These are phyloP conservation scores for Rutilus rutilus DNA, from an alignment of 2,113 vertebrate genomes.

Conservation along the genomic window DNA sequence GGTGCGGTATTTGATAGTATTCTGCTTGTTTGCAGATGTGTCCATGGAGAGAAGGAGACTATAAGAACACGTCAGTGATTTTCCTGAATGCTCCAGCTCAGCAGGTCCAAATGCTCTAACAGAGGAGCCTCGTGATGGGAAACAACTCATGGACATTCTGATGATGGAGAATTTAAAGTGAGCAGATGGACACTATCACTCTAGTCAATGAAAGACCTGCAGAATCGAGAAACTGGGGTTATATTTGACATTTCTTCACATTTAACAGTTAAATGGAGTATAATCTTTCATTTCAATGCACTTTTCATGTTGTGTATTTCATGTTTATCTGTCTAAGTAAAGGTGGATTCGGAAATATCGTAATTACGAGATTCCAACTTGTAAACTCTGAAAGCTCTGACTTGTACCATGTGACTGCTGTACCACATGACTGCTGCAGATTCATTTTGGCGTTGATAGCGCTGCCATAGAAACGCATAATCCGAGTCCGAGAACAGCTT, in stretches of 20 bases:
- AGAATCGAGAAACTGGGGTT: not conserved
- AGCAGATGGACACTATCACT: not conserved
- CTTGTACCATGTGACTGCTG: too few species aligned
- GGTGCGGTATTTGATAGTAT: not conserved
- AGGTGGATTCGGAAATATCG: too few species aligned
- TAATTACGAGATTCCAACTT: too few species aligned
- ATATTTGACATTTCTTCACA: not conserved
- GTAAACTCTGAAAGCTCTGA: too few species aligned
- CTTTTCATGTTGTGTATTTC: not conserved
- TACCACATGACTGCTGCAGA: too few species aligned
- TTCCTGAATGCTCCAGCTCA: constrained; percentile 59
- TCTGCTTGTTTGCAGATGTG: constrained; percentile 48
- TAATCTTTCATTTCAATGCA: not conserved
- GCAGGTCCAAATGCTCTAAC: constrained; percentile 43
- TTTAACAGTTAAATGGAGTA: not conserved
- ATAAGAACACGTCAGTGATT: constrained; percentile 50
- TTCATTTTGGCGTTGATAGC: too few species aligned
- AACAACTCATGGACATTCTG: not conserved
- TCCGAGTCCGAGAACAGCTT: too few species aligned
- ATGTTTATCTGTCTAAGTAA: not conserved
- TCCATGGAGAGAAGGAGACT: constrained; percentile 38
- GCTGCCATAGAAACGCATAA: too few species aligned
- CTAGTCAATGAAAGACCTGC: not conserved
- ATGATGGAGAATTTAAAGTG: not conserved
- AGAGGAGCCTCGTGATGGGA: not conserved